phyloP scores from a whole-genome alignment of 2,888 invertebrate species.

The Strigamia maritima region DNA sequence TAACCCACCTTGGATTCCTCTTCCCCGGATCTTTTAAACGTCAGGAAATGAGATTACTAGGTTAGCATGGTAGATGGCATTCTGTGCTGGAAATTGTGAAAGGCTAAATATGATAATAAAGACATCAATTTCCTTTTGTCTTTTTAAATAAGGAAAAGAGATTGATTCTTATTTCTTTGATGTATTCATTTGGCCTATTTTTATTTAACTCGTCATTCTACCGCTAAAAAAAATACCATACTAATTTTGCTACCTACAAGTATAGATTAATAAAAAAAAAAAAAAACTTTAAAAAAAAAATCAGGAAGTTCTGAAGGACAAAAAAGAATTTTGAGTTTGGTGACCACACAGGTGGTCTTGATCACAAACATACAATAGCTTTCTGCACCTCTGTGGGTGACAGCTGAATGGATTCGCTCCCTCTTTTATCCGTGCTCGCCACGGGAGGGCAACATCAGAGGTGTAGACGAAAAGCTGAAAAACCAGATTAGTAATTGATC shows the following conservation, averaged over 20 bases:
- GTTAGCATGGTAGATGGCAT: background rate
- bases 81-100: background rate
- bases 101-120: background rate
- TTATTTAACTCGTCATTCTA: too few relatives aligned
- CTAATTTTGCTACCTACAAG: too few relatives aligned
- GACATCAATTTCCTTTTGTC: background rate
- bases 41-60: background rate
- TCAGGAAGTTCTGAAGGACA: conserved; percentile 1
- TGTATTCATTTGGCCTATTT: background rate
- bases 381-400: conserved; percentile 10
- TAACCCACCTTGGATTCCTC: background rate
- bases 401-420: background rate
- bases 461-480: background rate
- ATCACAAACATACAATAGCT: conserved; percentile 10
- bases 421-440: background rate
- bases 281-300: background rate
- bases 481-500: conserved; percentile 8
- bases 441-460: conserved; percentile 4
- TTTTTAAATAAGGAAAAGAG: background rate
- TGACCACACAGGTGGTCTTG: conserved; percentile 10
- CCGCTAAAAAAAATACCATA: too few relatives aligned
- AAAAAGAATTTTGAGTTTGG: background rate
- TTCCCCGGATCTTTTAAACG: background rate
- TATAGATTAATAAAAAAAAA: background rate
- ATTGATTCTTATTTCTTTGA: background rate